Evolutionary conservation across 1,140 invertebrate genomes (phyloP).

Genomic region (Schlechtendalia chinensis): DNA sequence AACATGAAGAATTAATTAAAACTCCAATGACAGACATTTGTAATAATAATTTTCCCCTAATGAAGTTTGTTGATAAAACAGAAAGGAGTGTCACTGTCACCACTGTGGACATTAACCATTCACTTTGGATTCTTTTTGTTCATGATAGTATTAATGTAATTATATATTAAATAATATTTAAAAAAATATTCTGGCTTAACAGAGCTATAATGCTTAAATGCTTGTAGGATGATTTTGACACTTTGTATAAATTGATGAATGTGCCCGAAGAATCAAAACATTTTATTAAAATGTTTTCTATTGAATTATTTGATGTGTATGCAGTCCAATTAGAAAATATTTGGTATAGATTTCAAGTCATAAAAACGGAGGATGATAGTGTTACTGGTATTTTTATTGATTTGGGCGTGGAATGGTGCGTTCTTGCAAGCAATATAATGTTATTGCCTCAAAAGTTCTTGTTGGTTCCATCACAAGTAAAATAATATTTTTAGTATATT

Average conservation of each 20-base stretch:
- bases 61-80: conserved; percentile 31
- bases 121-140: conserved; percentile 32
- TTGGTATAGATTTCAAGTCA: conserved; percentile 43
- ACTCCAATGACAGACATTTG: background rate
- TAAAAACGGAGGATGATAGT: conserved; percentile 18
- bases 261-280: conserved; percentile 13
- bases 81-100: background rate
- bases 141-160: conserved; percentile 41
- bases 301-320: conserved; percentile 18
- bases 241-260: conserved; percentile 14
- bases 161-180: background rate
- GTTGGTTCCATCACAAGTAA: conserved; percentile 25
- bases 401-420: conserved; percentile 25
- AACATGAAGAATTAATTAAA: background rate
- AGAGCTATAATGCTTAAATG: background rate
- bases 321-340: conserved; percentile 21
- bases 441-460: conserved; percentile 30
- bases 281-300: conserved; percentile 36
- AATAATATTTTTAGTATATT: background rate
- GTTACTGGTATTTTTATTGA: conserved; percentile 35
- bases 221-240: conserved; percentile 11
- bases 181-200: background rate
- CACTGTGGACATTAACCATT: background rate
- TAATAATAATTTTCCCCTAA: background rate
- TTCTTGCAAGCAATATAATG: conserved; percentile 3